Conservation (phyloP, 2,113 vertebrate genomes). For the Perca flavescens region DNA sequence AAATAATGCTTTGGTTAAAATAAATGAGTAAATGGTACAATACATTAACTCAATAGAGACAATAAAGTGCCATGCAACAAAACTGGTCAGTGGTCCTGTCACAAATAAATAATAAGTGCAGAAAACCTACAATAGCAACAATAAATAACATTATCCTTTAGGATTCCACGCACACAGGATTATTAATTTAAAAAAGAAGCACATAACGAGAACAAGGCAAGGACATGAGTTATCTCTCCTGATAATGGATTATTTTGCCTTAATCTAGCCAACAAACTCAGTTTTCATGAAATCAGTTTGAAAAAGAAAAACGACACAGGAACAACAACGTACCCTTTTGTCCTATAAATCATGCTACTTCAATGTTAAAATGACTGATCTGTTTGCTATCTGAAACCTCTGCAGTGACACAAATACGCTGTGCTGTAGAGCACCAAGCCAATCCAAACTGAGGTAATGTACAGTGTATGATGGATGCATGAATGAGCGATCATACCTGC, state of each 20-base stretch:
- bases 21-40: constrained; percentile 53
- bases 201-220: constrained; percentile 42
- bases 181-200: constrained; percentile 21
- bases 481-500: constrained; percentile 44
- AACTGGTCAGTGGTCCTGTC: constrained; percentile 60
- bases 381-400: constrained; percentile 47
- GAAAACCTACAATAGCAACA: constrained; percentile 43
- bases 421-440: constrained; percentile 61
- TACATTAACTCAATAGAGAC: constrained; percentile 64
- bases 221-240: constrained; percentile 42
- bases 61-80: constrained; percentile 80
- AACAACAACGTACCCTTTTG: constrained; percentile 46
- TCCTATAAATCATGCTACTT: constrained; percentile 64
- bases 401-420: constrained; percentile 45
- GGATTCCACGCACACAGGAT: constrained; percentile 28
- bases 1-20: constrained; percentile 77
- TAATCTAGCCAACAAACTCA: constrained; percentile 30
- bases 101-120: constrained; percentile 65
- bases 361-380: constrained; percentile 42
- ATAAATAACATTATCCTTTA: constrained; percentile 37
- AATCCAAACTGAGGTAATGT: constrained; percentile 69
- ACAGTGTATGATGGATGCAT: constrained; percentile 48
- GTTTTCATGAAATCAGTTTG: constrained; percentile 36
- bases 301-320: constrained; percentile 17
- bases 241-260: constrained; percentile 43